Conservation (phyloP, 2,797 vertebrate species). For the Rachycentron canadum region DNA sequence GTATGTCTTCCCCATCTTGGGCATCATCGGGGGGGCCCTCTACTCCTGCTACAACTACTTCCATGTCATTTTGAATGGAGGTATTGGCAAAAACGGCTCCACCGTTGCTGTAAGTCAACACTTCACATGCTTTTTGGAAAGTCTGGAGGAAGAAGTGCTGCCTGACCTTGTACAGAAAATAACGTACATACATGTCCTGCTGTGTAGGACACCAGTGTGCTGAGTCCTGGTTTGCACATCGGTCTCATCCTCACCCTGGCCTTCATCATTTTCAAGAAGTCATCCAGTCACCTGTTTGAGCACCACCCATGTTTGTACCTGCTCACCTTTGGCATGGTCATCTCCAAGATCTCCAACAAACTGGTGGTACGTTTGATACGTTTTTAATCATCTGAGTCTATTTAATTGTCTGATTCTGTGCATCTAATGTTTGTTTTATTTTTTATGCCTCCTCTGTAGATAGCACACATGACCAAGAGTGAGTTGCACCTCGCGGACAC, state of each 20-base stretch:
- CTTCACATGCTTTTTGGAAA: background rate
- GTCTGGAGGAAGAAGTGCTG: background rate
- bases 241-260: conserved; percentile 92
- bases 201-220: conserved; percentile 95
- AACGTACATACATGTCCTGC: background rate
- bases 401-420: background rate
- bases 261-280: conserved; percentile 97
- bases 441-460: conserved; percentile 72
- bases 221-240: conserved; percentile 94
- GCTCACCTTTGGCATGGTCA: conserved; percentile 94
- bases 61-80: conserved; percentile 93
- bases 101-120: conserved; percentile 93
- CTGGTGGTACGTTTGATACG: conserved; percentile 89
- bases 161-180: background rate
- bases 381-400: background rate
- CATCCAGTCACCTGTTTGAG: conserved; percentile 92
- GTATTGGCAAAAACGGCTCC: conserved; percentile 98
- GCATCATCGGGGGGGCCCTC: conserved; percentile 90
- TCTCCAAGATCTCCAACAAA: conserved; percentile 96
- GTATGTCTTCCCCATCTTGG: conserved; percentile 89
- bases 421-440: background rate
- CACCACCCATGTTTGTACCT: conserved; percentile 94
- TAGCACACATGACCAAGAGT: conserved; percentile 99
- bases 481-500: conserved; percentile 94
- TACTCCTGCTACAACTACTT: conserved; percentile 96